Evolutionary conservation across 2,113 vertebrate genomes (phyloP).

Genomic region (Sciurus niger): DNA sequence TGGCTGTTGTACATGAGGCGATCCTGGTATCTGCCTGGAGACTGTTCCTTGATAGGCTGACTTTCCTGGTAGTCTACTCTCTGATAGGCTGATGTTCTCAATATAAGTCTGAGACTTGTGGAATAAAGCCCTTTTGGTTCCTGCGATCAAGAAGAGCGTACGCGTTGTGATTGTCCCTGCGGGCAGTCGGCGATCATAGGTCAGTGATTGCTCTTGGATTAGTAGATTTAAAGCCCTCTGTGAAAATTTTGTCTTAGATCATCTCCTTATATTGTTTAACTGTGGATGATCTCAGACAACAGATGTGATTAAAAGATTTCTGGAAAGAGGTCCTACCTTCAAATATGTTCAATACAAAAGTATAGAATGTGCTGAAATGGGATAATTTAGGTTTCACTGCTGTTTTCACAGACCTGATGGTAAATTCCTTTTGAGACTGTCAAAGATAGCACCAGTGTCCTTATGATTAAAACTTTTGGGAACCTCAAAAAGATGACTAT

Average conservation of each 20-base stretch:
- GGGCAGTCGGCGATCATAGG: no score
- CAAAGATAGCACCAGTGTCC: neutral
- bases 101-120: no score
- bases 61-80: no score
- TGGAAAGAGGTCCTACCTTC: neutral
- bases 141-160: no score
- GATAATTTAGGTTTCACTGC: neutral
- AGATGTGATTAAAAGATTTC: neutral
- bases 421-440: conserved; percentile 67
- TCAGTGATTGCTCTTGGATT: neutral
- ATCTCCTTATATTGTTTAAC: neutral
- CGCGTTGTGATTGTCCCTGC: no score
- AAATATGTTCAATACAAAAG: neutral
- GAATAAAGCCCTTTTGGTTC: no score
- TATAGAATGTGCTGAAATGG: neutral
- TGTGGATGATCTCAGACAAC: neutral
- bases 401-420: conserved; percentile 46
- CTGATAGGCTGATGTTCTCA: no score
- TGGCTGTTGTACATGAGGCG: no score
- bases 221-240: neutral
- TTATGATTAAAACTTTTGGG: neutral
- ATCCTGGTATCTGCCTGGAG: no score
- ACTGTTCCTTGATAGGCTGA: no score
- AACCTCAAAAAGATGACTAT: neutral
- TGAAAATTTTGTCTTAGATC: neutral